Percentiles rank a stretch among this genome's conserved stretches.
Evolutionary conservation across 2,113 vertebrate genomes (phyloP).

Genomic region (Abramis brama): DNA sequence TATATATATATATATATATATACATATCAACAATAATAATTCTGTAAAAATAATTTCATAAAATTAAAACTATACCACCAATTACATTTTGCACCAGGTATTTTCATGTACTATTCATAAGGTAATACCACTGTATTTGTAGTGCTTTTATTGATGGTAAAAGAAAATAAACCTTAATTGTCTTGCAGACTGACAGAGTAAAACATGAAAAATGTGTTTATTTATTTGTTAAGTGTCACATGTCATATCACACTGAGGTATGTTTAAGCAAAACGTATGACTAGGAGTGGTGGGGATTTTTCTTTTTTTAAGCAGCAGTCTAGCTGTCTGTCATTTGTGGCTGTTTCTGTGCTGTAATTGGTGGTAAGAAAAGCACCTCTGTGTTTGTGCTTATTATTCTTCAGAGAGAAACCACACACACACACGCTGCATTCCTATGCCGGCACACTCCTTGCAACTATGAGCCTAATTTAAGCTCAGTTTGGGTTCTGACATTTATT

Average conservation of each 20-base stretch:
- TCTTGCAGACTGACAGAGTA: not conserved
- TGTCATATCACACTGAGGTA: not conserved
- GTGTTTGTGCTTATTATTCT: slow-evolving; percentile 62
- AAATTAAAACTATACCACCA: not conserved
- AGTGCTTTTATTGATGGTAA: not conserved
- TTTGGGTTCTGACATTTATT: slow-evolving; percentile 35
- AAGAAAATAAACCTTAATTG: not conserved
- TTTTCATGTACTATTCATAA: not conserved
- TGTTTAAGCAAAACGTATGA: not conserved
- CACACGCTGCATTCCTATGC: not conserved
- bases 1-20: not conserved
- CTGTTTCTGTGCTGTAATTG: slow-evolving; percentile 56
- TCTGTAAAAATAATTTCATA: no score
- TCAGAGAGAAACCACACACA: slow-evolving; percentile 56
- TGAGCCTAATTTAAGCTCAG: slow-evolving; percentile 17
- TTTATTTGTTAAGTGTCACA: slow-evolving; percentile 6
- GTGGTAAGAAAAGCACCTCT: slow-evolving; percentile 55
- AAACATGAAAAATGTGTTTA: not conserved
- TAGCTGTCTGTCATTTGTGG: slow-evolving; percentile 14
- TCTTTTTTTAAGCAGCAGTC: not conserved
- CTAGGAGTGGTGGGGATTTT: not conserved
- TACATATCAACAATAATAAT: no score
- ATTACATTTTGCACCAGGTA: not conserved
- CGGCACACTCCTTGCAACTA: slow-evolving; percentile 3
- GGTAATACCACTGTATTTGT: not conserved